phyloP scores from a whole-genome alignment of 2,113 vertebrate species.

The Pachycephala philippinensis region DNA sequence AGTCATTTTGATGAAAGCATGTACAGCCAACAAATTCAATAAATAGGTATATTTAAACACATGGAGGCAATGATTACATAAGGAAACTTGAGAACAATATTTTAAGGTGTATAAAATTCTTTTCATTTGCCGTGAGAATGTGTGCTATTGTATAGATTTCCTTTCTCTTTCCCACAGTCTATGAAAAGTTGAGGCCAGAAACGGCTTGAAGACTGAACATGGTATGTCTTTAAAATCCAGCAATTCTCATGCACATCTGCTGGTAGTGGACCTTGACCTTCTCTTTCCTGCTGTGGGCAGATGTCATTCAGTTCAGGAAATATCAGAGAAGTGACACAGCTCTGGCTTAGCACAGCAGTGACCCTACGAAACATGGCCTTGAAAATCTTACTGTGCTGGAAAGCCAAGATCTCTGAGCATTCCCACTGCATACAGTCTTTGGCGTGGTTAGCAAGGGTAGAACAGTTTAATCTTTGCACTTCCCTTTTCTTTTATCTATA shows the following conservation, averaged over 20 bases:
- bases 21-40: background rate
- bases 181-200: background rate
- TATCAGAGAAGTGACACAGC: background rate
- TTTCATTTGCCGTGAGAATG: background rate
- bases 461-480: background rate
- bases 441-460: background rate
- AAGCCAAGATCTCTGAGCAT: background rate
- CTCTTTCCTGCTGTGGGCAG: background rate
- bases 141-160: background rate
- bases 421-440: background rate
- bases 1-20: slow-evolving; percentile 14
- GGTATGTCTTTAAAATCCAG: background rate
- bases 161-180: background rate
- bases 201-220: background rate
- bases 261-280: background rate
- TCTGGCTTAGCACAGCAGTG: background rate
- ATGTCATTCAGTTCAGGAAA: background rate
- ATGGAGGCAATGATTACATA: background rate
- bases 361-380: background rate
- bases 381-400: background rate
- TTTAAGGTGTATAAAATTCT: background rate
- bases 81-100: background rate
- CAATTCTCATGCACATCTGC: background rate
- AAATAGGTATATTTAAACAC: background rate
- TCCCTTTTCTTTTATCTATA: background rate